Conservation (phyloP, 2,113 vertebrate species). For the Beaufortia kweichowensis region DNA sequence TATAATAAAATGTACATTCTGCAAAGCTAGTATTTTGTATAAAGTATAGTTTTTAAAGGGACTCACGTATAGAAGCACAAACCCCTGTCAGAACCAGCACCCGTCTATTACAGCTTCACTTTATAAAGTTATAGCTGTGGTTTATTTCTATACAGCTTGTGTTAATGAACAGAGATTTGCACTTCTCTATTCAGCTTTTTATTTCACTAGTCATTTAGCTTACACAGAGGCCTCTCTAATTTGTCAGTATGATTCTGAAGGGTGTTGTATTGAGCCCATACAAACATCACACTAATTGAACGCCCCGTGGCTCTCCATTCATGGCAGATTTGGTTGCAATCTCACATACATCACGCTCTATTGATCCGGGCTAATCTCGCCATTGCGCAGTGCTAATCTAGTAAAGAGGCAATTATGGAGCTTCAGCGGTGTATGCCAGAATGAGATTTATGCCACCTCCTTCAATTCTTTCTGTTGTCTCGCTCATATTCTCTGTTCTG, state of each 20-base stretch:
- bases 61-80: too few species aligned
- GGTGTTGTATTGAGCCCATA: slow-evolving; percentile 43
- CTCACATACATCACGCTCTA: slow-evolving; percentile 53
- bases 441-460: slow-evolving; percentile 42
- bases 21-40: too few species aligned
- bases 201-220: slow-evolving; percentile 26
- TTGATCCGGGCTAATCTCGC: slow-evolving; percentile 62
- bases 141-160: neutral
- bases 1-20: too few species aligned
- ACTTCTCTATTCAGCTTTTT: neutral
- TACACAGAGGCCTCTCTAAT: slow-evolving; percentile 34
- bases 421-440: slow-evolving; percentile 50
- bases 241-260: slow-evolving; percentile 28
- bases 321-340: slow-evolving; percentile 56
- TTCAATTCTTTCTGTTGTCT: slow-evolving; percentile 19
- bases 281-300: slow-evolving; percentile 54
- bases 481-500: neutral
- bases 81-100: neutral
- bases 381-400: slow-evolving; percentile 59
- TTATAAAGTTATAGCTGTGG: neutral
- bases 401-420: slow-evolving; percentile 60
- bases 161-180: neutral
- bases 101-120: neutral
- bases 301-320: slow-evolving; percentile 46
- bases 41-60: too few species aligned